A percentile compares a stretch with the other conserved stretches of the same genome.
Evolutionary conservation across 2,113 vertebrate species (phyloP).

Genomic region (Rousettus leschenaultii): DNA sequence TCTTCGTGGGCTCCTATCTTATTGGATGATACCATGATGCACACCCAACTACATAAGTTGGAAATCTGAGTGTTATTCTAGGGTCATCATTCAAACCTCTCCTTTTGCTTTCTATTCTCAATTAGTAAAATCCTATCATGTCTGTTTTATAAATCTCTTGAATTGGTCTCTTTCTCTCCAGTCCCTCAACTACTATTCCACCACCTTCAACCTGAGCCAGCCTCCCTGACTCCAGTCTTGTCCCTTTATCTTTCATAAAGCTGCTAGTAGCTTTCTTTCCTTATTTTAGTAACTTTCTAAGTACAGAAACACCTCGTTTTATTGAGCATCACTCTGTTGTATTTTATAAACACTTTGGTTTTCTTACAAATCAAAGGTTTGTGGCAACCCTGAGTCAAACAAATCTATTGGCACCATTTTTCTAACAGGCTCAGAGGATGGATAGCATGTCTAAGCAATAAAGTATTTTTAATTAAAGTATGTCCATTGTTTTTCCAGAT

Average conservation of each 20-base stretch:
- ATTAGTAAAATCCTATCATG: not conserved
- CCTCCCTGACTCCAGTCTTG: not conserved
- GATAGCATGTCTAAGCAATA: not conserved
- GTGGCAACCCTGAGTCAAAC: not conserved
- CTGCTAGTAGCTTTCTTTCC: not conserved
- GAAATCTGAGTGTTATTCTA: not conserved
- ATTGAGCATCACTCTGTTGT: not conserved
- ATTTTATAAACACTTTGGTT: not conserved
- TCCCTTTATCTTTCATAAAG: not conserved
- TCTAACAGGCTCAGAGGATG: not conserved
- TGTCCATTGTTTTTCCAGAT: not conserved
- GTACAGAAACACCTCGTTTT: not conserved
- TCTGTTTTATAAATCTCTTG: not conserved
- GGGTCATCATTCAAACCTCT: not conserved
- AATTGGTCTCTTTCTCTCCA: not conserved
- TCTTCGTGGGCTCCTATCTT: not conserved
- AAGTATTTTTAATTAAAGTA: not conserved
- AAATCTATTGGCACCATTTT: not conserved
- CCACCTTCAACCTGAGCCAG: not conserved
- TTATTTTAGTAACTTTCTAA: not conserved
- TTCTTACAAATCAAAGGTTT: not conserved
- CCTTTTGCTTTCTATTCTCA: not conserved
- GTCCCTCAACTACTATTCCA: not conserved
- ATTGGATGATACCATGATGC: not conserved
- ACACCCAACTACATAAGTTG: not conserved